Base-by-base conservation (phyloP, 1,140 invertebrate genomes). In the Leptinotarsa defecta region DNA sequence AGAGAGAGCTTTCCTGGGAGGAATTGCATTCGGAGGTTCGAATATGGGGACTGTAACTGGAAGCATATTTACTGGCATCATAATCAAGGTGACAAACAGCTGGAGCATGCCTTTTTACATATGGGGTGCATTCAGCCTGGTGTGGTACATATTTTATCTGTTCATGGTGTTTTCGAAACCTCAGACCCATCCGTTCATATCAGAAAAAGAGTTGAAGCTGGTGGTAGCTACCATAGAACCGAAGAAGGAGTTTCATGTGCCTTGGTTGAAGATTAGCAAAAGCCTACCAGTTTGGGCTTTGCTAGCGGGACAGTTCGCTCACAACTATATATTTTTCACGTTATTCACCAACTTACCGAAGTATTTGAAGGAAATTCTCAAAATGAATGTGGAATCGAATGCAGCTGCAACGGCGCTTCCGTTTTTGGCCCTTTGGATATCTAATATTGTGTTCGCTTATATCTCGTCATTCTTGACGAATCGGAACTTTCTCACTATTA, bases 61-160 rank as follows among this genome's bases (percentile, higher is more conserved):
- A 15, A 80, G 63, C 63, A 73, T 77, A 1, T 68, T 80, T 24
- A 78, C 72, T 19, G 73, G 79, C 6, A 24, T 77, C 6, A 67
- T 80, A 15, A 80, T 80, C 20, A 15, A 73, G 3, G 4, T 4
- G 1, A 63, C 48, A 24, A 65, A 74, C 17, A 63, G 75, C 13
- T 80, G 79, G 79, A 24, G 57, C 13, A 24, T 74, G n/a, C 65
- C 79, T 4, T 80, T 80, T 75, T 80, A 80, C 49, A 63, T 80
- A 57, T 80, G 79, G 79, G 73, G 57, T 6, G 5, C 27, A 19
- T 49, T 68, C 15, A 19, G 69, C 11, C 48, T 63, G 2, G 3
- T 69, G 17, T 80, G 70, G 63, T 75, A 70, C 13, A 13, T 78
- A 17, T 52, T 80, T 19, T 73, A 73, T 43, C 20, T 76, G 4